Evolutionary conservation across 2,888 invertebrate species (phyloP).

Genomic region (Coremacera marginata): DNA sequence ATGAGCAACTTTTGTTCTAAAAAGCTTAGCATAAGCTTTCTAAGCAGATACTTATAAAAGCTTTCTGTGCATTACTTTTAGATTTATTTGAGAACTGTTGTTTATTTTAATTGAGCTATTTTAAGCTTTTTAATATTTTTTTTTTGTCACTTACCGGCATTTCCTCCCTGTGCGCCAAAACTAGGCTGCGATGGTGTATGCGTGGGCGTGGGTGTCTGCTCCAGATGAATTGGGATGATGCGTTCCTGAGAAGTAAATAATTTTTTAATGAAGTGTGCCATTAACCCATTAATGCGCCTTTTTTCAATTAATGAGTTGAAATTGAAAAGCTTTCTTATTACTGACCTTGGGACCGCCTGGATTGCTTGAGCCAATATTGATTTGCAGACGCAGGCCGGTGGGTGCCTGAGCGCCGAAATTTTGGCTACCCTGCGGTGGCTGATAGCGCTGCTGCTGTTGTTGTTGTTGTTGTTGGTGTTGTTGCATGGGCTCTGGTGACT

Average conservation of each 20-base stretch:
- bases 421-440: constrained; percentile 53
- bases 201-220: constrained; percentile 63
- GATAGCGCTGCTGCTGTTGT: constrained; percentile 48
- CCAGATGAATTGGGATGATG: constrained; percentile 68
- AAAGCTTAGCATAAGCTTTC: neutral
- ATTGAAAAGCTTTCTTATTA: neutral
- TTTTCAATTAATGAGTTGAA: neutral
- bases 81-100: too few relatives aligned
- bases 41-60: neutral
- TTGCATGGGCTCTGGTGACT: constrained; percentile 61
- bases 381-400: constrained; percentile 62
- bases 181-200: constrained; percentile 58
- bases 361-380: constrained; percentile 53
- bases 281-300: too few relatives aligned
- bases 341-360: constrained; percentile 60
- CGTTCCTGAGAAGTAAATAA: constrained; percentile 58
- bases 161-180: constrained; percentile 57
- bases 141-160: constrained; percentile 56
- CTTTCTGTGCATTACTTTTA: neutral
- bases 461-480: constrained; percentile 61
- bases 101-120: neutral
- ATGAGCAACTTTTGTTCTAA: too few relatives aligned
- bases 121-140: neutral
- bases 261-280: too few relatives aligned
- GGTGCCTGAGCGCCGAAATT: constrained; percentile 58